These are phyloP conservation scores for Xestia ashworthii DNA, from an alignment of 2,888 invertebrate genomes.

Conservation along the genomic window DNA sequence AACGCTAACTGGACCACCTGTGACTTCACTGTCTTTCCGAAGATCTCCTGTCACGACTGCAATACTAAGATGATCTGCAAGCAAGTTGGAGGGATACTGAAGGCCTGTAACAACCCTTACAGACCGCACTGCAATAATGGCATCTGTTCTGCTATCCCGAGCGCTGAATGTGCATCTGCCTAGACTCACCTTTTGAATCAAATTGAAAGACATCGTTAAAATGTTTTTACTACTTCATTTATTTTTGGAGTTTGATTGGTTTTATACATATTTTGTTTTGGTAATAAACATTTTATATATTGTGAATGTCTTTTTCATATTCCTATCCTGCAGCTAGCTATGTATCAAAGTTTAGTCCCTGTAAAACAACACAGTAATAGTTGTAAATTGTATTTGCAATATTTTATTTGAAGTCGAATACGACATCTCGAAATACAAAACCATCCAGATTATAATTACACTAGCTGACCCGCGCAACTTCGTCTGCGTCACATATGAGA, in stretches of 20 bases:
- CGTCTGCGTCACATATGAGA: no score
- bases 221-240: neutral
- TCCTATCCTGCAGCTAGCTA: neutral
- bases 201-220: no score
- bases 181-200: no score
- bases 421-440: neutral
- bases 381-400: neutral
- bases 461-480: no score
- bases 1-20: constrained; percentile 72
- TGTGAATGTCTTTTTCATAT: neutral
- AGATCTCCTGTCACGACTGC: constrained; percentile 77
- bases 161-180: constrained; percentile 66
- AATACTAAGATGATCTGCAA: constrained; percentile 78
- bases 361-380: neutral
- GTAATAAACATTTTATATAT: constrained; percentile 11
- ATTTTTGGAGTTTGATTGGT: neutral
- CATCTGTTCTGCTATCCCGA: constrained; percentile 75
- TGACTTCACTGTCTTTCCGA: constrained; percentile 65
- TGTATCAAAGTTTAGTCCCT: neutral
- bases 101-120: constrained; percentile 69
- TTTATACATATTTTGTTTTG: neutral
- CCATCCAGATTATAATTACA: no score
- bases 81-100: constrained; percentile 75
- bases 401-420: neutral
- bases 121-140: constrained; percentile 80